Evolutionary conservation across 2,797 vertebrate species (phyloP), one percentile per base, ranked within the genome.

Genomic region (Sebastes cheni): DNA sequence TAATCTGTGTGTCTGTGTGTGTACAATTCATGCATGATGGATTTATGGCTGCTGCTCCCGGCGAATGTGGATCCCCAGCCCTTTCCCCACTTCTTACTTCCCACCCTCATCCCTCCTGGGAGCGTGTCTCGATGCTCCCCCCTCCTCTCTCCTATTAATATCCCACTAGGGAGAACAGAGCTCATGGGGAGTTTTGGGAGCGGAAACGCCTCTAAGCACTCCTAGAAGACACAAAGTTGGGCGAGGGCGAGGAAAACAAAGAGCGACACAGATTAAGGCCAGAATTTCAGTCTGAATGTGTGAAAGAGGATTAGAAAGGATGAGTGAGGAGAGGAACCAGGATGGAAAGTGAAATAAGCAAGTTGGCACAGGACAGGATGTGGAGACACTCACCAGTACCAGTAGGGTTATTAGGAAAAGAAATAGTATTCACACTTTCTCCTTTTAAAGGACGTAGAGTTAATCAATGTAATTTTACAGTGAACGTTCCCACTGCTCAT

Each of bases 101-200:
- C 92, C 91, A 92, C 88, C 81, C 86, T 88, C 27, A 16, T 77
- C 74, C 70, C 87, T 85, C 84, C 71, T 55, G 89, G 83, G 91
- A 90, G 82, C 61, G 46, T 39, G 65, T 91, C 83, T 92, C 82
- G 87, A 71, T 86, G 78, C 64, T 80, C 83, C 80, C 88, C 89
- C 89, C 90, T 85, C 87, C 88, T 76, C 71, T 77, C 72, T 85
- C 89, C 87, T 91, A 93, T 91, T 93, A 89, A 92, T 94, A 91
- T 92, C 93, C 81, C 88, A 79, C 87, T 42, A 85, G 91, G 93
- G 93, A 91, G 87, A 85, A 10, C 73, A 81, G 80, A 85, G 78
- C 91, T 90, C 86, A 65, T 83, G 88, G 82, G 91, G 92, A 92
- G 85, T 92, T 95, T 54, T 94, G 91, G 91, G 94, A 94, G 92